A percentile compares a stretch with the other conserved stretches of the same genome.
Evolutionary conservation across 2,888 invertebrate species (phyloP).

Genomic region (Balanococcus diminutus): DNA sequence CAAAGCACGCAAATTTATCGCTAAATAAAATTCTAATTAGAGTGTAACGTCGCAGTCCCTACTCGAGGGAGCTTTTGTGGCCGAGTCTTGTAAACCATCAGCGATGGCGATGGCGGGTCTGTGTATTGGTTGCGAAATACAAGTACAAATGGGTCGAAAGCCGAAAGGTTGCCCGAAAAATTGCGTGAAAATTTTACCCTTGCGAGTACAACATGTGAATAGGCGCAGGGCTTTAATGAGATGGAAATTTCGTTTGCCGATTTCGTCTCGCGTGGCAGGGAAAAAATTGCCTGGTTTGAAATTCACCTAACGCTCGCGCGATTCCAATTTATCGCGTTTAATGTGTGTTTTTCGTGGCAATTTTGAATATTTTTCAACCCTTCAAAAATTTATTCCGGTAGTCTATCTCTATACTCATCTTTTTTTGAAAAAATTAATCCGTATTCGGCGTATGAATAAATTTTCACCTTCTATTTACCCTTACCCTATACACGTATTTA

Average conservation of each 20-base stretch:
- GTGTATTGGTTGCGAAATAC: not conserved
- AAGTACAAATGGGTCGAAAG: not conserved
- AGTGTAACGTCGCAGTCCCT: not conserved
- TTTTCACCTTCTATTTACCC: too few species aligned
- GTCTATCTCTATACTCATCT: too few species aligned
- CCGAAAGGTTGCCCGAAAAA: not conserved
- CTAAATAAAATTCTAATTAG: slow-evolving; percentile 19
- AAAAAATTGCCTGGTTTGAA: not conserved
- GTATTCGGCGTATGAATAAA: too few species aligned
- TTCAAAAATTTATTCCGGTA: too few species aligned
- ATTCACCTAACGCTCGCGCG: not conserved
- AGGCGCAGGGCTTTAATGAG: not conserved
- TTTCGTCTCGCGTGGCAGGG: not conserved
- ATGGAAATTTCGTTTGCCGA: not conserved
- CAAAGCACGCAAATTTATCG: not conserved
- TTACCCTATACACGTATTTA: too few species aligned
- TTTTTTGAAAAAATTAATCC: too few species aligned
- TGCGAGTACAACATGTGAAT: not conserved
- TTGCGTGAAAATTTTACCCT: slow-evolving; percentile 23
- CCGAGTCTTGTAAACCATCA: not conserved
- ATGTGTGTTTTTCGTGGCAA: too few species aligned
- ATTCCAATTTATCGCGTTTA: not conserved
- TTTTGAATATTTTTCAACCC: too few species aligned
- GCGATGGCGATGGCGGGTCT: not conserved
- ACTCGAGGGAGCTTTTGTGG: slow-evolving; percentile 4